phyloP scores from a whole-genome alignment of 2,113 vertebrate species.

The Argyrosomus japonicus region DNA sequence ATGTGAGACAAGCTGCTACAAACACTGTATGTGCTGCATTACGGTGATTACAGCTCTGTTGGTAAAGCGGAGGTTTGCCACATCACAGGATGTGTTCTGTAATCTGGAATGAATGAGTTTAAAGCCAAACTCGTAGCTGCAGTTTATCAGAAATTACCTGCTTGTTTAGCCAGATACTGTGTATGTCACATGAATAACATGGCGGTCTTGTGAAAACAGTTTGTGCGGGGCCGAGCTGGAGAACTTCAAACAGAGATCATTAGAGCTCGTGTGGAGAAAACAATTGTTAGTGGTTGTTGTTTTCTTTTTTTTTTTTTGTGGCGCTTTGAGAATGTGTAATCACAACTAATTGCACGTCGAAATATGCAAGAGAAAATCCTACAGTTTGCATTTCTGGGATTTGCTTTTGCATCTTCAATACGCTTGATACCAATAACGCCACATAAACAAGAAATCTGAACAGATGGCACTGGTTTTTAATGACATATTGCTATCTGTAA shows the following conservation, averaged over 20 bases:
- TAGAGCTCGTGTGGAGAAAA: slow-evolving; percentile 56
- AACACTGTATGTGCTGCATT: slow-evolving; percentile 49
- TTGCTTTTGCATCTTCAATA: slow-evolving; percentile 60
- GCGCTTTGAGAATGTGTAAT: slow-evolving; percentile 61
- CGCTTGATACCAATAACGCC: slow-evolving; percentile 54
- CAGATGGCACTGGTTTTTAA: slow-evolving; percentile 81
- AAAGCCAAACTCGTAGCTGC: slow-evolving; percentile 25
- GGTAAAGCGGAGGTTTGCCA: slow-evolving; percentile 57
- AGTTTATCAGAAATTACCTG: slow-evolving; percentile 73
- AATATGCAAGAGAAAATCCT: slow-evolving; percentile 58
- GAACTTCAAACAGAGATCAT: slow-evolving; percentile 67
- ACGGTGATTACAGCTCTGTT: slow-evolving; percentile 59
- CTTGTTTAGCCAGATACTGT: slow-evolving; percentile 58
- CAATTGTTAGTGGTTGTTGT: slow-evolving; percentile 58
- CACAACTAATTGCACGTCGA: slow-evolving; percentile 68
- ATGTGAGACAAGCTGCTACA: slow-evolving; percentile 54
- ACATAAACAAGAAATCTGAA: slow-evolving; percentile 70
- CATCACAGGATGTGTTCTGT: slow-evolving; percentile 56
- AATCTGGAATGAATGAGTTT: slow-evolving; percentile 58
- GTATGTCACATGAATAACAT: slow-evolving; percentile 39
- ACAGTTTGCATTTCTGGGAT: slow-evolving; percentile 63
- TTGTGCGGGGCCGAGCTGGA: slow-evolving; percentile 34
- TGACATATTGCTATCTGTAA: slow-evolving; percentile 80
- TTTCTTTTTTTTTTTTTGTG: slow-evolving; percentile 27
- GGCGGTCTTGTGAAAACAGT: slow-evolving; percentile 48